Percentiles rank a stretch among this genome's conserved stretches.
These are phyloP conservation scores for Heterodera schachtii DNA, from an alignment of 1,140 invertebrate species.

Conservation along the genomic window DNA sequence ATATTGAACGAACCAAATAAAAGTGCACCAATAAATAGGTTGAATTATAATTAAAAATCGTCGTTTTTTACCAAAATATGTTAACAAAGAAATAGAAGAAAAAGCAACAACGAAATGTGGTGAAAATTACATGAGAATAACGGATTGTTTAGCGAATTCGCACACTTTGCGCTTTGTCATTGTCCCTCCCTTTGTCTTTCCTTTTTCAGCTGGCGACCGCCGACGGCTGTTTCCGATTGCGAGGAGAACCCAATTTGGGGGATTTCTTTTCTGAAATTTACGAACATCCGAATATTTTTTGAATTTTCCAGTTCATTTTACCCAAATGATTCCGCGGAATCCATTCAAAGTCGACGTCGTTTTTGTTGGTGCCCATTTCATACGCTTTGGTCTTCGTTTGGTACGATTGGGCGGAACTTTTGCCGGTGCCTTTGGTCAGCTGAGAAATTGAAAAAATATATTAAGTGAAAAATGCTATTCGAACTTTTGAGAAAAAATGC, in stretches of 20 bases:
- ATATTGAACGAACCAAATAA: no score
- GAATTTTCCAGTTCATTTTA: conserved; percentile 35
- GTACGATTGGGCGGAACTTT: not conserved
- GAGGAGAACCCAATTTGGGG: conserved; percentile 46
- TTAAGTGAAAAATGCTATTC: conserved; percentile 13
- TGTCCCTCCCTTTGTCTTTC: no score
- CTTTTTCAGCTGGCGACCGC: not conserved
- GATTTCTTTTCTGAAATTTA: conserved; percentile 45
- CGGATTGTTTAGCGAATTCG: no score
- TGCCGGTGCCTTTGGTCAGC: conserved; percentile 16
- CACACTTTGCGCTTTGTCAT: no score
- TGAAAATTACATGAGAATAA: no score
- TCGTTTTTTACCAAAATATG: no score
- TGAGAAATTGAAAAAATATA: conserved; percentile 67
- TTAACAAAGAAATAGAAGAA: no score
- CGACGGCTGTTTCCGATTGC: conserved; percentile 34
- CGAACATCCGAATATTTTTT: conserved; percentile 13
- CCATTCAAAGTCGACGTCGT: conserved; percentile 91
- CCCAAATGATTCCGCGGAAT: conserved; percentile 83
- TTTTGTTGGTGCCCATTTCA: conserved; percentile 79
- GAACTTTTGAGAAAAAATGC: conserved; percentile 77
- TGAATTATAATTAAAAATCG: no score
- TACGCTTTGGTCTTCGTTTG: conserved; percentile 69
- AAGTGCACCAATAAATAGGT: no score
- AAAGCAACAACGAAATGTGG: no score